Conservation (phyloP, 1,140 invertebrate genomes). For the Luehdorfia chinensis region DNA sequence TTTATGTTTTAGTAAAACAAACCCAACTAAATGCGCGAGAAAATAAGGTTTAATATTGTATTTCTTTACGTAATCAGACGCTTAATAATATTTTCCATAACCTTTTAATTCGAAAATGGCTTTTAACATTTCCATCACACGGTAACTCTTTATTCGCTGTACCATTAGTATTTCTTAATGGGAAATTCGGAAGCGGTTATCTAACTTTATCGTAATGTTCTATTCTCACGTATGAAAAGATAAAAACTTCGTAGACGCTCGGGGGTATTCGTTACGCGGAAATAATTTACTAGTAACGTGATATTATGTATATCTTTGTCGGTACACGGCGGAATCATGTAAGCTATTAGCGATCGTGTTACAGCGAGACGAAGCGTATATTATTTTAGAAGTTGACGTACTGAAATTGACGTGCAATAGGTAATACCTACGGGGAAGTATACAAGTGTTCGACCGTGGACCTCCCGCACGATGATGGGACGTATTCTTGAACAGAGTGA, state of each 20-base stretch:
- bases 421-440: not conserved
- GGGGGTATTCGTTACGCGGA: constrained; percentile 28
- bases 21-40: not conserved
- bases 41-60: not conserved
- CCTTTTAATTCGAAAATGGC: constrained; percentile 11
- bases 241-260: constrained; percentile 62
- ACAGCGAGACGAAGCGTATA: constrained; percentile 8
- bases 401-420: constrained; percentile 6
- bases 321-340: constrained; percentile 1
- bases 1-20: not conserved
- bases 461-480: constrained; percentile 11
- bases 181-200: constrained; percentile 40
- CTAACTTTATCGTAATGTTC: constrained; percentile 40
- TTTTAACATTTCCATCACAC: constrained; percentile 13
- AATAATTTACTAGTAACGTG: constrained; percentile 30
- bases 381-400: constrained; percentile 10
- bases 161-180: constrained; percentile 42
- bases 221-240: constrained; percentile 52
- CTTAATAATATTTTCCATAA: constrained; percentile 5
- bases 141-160: constrained; percentile 9
- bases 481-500: no score
- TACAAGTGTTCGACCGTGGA: not conserved
- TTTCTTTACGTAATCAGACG: not conserved
- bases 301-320: constrained; percentile 16
- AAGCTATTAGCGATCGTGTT: constrained; percentile 12